A percentile compares a stretch with the other conserved stretches of the same genome.
These are phyloP conservation scores for Amphiprion clarkii DNA, from an alignment of 2,797 vertebrate genomes.

Conservation along the genomic window DNA sequence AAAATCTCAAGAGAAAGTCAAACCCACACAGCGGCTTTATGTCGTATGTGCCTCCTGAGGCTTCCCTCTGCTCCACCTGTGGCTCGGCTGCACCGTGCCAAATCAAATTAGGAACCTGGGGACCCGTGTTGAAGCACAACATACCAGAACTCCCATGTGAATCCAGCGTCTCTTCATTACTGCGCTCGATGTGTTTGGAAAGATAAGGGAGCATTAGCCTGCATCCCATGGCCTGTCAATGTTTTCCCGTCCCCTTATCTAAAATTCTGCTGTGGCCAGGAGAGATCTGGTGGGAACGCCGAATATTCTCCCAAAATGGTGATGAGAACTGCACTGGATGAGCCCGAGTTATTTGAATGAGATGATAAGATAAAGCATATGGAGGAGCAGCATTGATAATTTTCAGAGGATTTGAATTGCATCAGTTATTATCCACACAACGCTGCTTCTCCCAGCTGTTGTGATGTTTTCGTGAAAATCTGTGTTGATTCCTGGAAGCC, in stretches of 20 bases:
- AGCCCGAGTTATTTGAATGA: neutral
- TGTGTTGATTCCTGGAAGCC: constrained; percentile 43
- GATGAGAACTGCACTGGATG: constrained; percentile 6
- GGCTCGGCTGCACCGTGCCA: constrained; percentile 24
- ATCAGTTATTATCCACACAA: neutral
- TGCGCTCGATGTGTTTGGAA: constrained; percentile 57
- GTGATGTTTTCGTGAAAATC: constrained; percentile 46
- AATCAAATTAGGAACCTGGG: constrained; percentile 42
- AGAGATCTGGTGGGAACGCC: constrained; percentile 57
- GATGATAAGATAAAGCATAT: neutral
- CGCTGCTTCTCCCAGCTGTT: constrained; percentile 29
- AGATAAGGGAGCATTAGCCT: neutral
- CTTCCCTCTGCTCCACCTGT: constrained; percentile 51
- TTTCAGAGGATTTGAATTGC: neutral
- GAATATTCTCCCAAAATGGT: constrained; percentile 2
- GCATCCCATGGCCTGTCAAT: constrained; percentile 13
- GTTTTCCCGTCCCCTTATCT: constrained; percentile 52
- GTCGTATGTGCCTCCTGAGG: constrained; percentile 15
- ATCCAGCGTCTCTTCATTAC: constrained; percentile 44
- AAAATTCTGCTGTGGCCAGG: constrained; percentile 13
- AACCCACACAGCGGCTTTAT: constrained; percentile 2
- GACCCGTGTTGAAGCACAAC: constrained; percentile 41
- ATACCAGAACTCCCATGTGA: constrained; percentile 66
- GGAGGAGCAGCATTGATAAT: neutral
- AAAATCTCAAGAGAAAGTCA: neutral